Evolutionary conservation across 2,113 vertebrate genomes (phyloP), one percentile per base, ranked within the genome.

Genomic region (Psilopogon haemacephalus): DNA sequence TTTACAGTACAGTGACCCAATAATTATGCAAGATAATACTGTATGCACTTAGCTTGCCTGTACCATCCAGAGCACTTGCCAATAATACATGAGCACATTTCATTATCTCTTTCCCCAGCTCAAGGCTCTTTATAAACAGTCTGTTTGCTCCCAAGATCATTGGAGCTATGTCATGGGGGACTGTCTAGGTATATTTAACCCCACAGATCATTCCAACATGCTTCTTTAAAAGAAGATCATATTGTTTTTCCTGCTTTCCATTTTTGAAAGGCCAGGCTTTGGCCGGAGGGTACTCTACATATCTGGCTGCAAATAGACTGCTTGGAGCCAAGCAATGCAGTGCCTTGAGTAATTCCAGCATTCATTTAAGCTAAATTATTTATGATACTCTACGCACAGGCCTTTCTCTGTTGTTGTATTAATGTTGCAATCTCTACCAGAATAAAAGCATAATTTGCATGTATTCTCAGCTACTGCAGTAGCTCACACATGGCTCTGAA

Each of bases 361-460:
- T 98, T 98, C 97, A 98, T 93, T 97, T 97, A 97, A 96, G 97
- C 94, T 93, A 97, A 97, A 98, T 98, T 97, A 98, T 98, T 98
- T 98, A 98, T 97, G 97, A 97, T 95, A 93, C 91, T 94, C 93
- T 86, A 80, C 52, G 21, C 90, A 81, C 59, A 70, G 63, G 56
- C 87, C 83, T 93, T 82, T 82, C 83, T 81, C 64, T 88, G 92
- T 94, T 93, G 82, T 96, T 97, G 94, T 94, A 90, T 85, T 94
- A 91, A 92, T 90, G 83, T 65, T 73, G 42, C 78, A 86, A 63
- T 93, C 70, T 71, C 83, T 69, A 84, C 18, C 89, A 94, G 86
- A 95, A 69, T 84, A 94, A 95, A 95, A 86, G 92, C 84, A 88
- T 89, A 90, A 95, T 96, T 97, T 97, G 86, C 89, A 85, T 95